Base-by-base conservation (phyloP, 1,140 invertebrate species). In the Microplitis demolitor region DNA sequence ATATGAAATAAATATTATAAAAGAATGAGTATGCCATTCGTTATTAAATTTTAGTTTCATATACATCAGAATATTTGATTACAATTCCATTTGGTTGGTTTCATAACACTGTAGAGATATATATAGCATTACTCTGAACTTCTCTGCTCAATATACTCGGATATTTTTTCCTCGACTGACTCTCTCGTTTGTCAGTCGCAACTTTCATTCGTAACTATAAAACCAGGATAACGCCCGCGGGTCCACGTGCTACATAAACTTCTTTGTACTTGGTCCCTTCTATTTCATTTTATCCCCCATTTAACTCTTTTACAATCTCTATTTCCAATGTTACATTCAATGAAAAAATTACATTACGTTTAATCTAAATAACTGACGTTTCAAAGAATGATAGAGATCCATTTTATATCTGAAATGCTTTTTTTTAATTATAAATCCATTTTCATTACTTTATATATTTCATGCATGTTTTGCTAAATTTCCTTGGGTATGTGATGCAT, bases 11-110 rank as follows among this genome's bases (percentile, higher is more conserved):
- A 3, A 45, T 11, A 5, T 6, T 8, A 45, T 11, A 45, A 45
- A 45, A 54, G 53, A 54, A 24, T 14, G 9, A 54, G 53, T 34
- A 58, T 16, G 5, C 9, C 4, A 58, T 58, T 16, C 2, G 14
- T 35, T 11, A 63, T 71, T 53, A 71, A 58, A 64, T 39, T 24
- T 8, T 50, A 58, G 62, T 66, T 68, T 33, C 53, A 50, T 64
- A 45, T 62, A 66, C 11, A 71, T 75, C 69, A 56, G 54, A 53
- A 56, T 50, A 75, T 75, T 72, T 54, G 50, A 71, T 75, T 72
- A 75, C 60, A 72, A 72, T 69, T 58, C 66, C 73, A 74, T 74
- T 74, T 64, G 33, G 68, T 35, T 24, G 35, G 70, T 63, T 74
- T 35, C 53, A 71, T 70, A 70, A 62, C 73, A 62, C 51, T 31